phyloP scores from a whole-genome alignment of 1,140 invertebrate species.

The Trissolcus basalis region DNA sequence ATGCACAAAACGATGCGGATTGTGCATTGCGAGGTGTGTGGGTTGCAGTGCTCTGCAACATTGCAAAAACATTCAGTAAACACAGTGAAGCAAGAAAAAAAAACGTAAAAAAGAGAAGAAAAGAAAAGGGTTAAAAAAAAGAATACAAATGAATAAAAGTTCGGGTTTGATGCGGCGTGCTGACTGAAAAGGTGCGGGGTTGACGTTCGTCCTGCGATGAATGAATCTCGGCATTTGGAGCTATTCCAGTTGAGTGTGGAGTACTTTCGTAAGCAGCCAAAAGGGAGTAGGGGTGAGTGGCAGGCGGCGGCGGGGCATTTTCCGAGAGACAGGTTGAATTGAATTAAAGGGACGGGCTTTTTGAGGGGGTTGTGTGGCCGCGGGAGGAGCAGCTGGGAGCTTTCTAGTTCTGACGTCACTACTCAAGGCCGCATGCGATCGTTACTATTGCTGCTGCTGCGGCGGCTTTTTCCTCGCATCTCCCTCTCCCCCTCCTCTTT shows the following conservation, averaged over 20 bases:
- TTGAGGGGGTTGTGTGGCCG: constrained; percentile 32
- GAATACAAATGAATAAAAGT: no score
- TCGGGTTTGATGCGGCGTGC: neutral
- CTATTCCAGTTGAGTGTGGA: constrained; percentile 53
- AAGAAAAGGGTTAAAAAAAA: no score
- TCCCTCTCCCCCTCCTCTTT: constrained; percentile 18
- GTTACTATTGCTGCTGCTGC: constrained; percentile 66
- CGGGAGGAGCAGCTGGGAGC: constrained; percentile 62
- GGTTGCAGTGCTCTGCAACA: no score
- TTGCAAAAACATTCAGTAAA: no score
- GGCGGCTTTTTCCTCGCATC: constrained; percentile 42
- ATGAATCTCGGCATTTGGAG: constrained; percentile 68
- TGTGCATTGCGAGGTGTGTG: no score
- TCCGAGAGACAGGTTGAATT: constrained; percentile 30
- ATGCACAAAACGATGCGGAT: no score
- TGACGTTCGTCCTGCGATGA: constrained; percentile 63
- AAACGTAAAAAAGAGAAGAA: no score
- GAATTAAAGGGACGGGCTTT: constrained; percentile 40
- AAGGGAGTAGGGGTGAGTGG: constrained; percentile 12
- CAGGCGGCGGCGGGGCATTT: constrained; percentile 22
- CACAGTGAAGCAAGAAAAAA: no score
- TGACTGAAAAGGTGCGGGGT: constrained; percentile 37
- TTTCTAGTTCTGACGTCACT: constrained; percentile 68
- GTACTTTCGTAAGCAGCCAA: constrained; percentile 22
- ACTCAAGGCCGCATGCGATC: constrained; percentile 69